These are phyloP conservation scores for Pseudoips prasinana DNA, from an alignment of 2,888 invertebrate genomes.

Conservation along the genomic window DNA sequence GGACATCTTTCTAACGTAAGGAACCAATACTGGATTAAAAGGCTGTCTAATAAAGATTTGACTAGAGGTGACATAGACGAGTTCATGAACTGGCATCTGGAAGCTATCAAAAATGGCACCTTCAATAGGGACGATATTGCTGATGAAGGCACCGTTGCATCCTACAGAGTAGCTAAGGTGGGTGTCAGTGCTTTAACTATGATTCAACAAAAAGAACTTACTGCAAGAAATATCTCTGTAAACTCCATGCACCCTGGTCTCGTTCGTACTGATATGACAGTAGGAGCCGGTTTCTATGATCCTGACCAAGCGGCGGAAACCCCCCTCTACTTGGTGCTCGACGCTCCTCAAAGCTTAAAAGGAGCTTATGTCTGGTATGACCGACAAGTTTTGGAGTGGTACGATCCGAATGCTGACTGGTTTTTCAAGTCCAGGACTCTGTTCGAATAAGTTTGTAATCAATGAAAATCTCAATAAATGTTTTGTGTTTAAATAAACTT, in stretches of 20 bases:
- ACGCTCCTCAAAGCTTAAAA: constrained; percentile 75
- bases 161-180: constrained; percentile 87
- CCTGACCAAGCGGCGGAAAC: constrained; percentile 81
- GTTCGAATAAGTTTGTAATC: no score
- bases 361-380: constrained; percentile 86
- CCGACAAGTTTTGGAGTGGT: constrained; percentile 81
- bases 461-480: no score
- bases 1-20: constrained; percentile 84
- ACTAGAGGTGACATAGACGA: constrained; percentile 55
- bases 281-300: constrained; percentile 79
- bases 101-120: constrained; percentile 51
- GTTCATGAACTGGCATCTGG: constrained; percentile 85
- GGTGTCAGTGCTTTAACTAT: constrained; percentile 85
- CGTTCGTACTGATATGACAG: constrained; percentile 89
- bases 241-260: constrained; percentile 89
- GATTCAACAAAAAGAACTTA: constrained; percentile 84
- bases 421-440: constrained; percentile 47
- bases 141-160: constrained; percentile 78
- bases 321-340: constrained; percentile 77
- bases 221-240: constrained; percentile 76
- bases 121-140: constrained; percentile 51
- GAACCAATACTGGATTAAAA: constrained; percentile 61
- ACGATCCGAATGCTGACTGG: constrained; percentile 51
- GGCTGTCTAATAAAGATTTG: constrained; percentile 49
- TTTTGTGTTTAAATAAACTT: no score